phyloP scores from a whole-genome alignment of 1,140 invertebrate species.

The Caenorhabditis elegans region WBcel235 BX284602.5:6061001-6061500 shows the following conservation, averaged over 20 bases:
- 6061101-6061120: no score
- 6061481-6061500: no score
- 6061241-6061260: conserved; percentile 94
- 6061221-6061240: conserved; percentile 70
- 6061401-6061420: conserved; percentile 74
- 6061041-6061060: conserved; percentile 81
- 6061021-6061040: conserved; percentile 82
- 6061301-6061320: conserved; percentile 75
- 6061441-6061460: conserved; percentile 87
- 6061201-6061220: background rate
- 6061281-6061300: conserved; percentile 75
- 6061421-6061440: conserved; percentile 76
- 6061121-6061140: no score
- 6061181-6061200: conserved; percentile 67
- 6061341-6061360: conserved; percentile 69
- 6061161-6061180: no score
- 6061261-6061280: conserved; percentile 81
- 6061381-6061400: conserved; percentile 60
- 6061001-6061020: conserved; percentile 72
- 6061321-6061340: conserved; percentile 82
- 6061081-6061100: no score
- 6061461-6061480: conserved; percentile 87
- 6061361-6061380: conserved; percentile 91
- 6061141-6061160: no score
- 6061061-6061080: no score